Conservation (phyloP, 2,113 vertebrate species). For the Nannospalax galili region DNA sequence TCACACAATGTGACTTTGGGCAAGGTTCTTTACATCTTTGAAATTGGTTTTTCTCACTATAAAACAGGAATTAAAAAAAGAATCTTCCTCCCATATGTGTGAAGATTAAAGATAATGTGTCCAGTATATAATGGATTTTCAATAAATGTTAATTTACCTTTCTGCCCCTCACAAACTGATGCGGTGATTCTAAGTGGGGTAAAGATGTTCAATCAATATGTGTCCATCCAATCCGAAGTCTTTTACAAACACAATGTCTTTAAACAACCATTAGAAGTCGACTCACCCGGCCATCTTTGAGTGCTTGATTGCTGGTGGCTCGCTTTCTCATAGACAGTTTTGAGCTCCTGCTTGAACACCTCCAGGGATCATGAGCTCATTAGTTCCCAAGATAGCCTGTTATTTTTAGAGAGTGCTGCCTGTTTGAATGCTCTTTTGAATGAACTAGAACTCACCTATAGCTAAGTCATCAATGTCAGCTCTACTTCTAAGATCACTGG, state of each 20-base stretch:
- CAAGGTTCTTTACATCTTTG: conserved; percentile 50
- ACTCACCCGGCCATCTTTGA: neutral
- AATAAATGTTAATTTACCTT: conserved; percentile 77
- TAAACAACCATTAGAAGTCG: conserved; percentile 69
- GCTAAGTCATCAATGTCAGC: neutral
- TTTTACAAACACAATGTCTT: conserved; percentile 45
- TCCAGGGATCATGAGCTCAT: conserved; percentile 76
- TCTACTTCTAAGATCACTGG: neutral
- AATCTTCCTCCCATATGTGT: conserved; percentile 35
- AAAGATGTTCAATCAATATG: conserved; percentile 66
- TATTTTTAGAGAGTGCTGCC: conserved; percentile 69
- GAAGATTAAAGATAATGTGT: conserved; percentile 77
- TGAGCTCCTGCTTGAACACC: conserved; percentile 41
- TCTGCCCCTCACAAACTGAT: conserved; percentile 58
- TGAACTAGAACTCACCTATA: neutral
- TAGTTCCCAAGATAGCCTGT: conserved; percentile 69
- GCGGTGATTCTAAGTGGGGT: conserved; percentile 72
- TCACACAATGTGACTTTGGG: conserved; percentile 14
- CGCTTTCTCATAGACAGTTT: conserved; percentile 59
- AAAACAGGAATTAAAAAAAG: conserved; percentile 43
- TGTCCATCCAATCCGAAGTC: conserved; percentile 58
- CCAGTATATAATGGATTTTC: conserved; percentile 76
- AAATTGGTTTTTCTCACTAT: conserved; percentile 58
- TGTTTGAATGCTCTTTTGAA: conserved; percentile 29
- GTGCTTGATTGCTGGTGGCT: neutral